A percentile compares a stretch with the other conserved stretches of the same genome.
phyloP scores from a whole-genome alignment of 2,113 vertebrate genomes.

The Hymenochirus boettgeri region DNA sequence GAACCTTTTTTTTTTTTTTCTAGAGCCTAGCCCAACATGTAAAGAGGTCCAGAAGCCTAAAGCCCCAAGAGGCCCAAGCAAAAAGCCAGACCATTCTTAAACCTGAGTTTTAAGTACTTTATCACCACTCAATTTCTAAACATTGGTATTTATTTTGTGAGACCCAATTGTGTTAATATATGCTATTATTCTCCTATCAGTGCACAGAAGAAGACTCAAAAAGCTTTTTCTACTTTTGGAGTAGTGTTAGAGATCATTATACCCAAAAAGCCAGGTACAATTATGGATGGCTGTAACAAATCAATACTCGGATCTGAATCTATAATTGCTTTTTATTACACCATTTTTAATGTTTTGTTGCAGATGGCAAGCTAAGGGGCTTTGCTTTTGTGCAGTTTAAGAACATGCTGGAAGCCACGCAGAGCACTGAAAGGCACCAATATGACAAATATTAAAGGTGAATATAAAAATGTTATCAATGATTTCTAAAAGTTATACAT shows the following conservation, averaged over 20 bases:
- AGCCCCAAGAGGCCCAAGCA: conserved; percentile 53
- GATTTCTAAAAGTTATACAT: too few species aligned
- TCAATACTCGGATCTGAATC: too few species aligned
- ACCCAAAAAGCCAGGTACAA: conserved; percentile 74
- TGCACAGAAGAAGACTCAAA: conserved; percentile 78
- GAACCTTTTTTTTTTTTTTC: not conserved
- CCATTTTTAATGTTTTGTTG: not conserved
- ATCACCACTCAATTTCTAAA: not conserved
- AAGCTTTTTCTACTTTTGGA: conserved; percentile 69
- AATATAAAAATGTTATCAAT: not conserved
- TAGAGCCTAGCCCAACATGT: conserved; percentile 37
- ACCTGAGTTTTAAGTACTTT: conserved; percentile 80
- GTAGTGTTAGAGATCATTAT: conserved; percentile 72
- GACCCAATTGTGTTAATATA: not conserved
- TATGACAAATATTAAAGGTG: conserved; percentile 84
- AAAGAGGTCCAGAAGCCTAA: conserved; percentile 48
- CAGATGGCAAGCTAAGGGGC: conserved; percentile 87
- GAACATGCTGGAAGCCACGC: conserved; percentile 70
- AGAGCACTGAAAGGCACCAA: conserved; percentile 75
- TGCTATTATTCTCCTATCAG: too few species aligned
- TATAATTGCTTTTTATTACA: too few species aligned
- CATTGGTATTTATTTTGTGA: not conserved
- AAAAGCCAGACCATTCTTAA: conserved; percentile 77
- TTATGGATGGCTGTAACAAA: too few species aligned
- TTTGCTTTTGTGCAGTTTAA: conserved; percentile 84